Evolutionary conservation across 2,113 vertebrate genomes (phyloP).

Genomic region (Calidris pygmaea): DNA sequence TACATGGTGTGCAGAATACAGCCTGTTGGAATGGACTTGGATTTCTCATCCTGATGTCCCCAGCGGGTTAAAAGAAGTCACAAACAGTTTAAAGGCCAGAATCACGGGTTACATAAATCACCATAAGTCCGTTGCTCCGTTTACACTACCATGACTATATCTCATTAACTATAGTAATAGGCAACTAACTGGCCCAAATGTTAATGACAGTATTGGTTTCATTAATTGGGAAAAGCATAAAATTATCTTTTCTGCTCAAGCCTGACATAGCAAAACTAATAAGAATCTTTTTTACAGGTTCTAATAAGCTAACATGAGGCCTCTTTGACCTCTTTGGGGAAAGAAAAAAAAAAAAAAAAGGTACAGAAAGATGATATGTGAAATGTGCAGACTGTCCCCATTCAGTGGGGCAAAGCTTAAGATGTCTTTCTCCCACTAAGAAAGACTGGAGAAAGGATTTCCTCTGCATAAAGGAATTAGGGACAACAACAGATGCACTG

Average conservation of each 20-base stretch:
- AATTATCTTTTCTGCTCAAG: neutral
- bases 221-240: neutral
- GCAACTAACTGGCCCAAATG: neutral
- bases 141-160: neutral
- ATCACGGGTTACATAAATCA: neutral
- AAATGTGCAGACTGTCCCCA: neutral
- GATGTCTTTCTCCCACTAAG: neutral
- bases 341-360: neutral
- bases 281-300: neutral
- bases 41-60: neutral
- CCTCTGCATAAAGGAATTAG: neutral
- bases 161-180: neutral
- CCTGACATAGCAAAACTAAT: neutral
- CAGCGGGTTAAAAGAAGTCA: neutral
- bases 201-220: neutral
- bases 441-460: neutral
- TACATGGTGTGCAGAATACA: neutral
- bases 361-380: neutral
- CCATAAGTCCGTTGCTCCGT: neutral
- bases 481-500: neutral
- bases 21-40: neutral
- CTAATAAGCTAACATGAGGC: neutral
- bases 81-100: neutral
- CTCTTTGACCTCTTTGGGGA: too few species aligned
- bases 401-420: neutral